Evolutionary conservation across 2,888 invertebrate genomes (phyloP).

Genomic region (Congeria kusceri): DNA sequence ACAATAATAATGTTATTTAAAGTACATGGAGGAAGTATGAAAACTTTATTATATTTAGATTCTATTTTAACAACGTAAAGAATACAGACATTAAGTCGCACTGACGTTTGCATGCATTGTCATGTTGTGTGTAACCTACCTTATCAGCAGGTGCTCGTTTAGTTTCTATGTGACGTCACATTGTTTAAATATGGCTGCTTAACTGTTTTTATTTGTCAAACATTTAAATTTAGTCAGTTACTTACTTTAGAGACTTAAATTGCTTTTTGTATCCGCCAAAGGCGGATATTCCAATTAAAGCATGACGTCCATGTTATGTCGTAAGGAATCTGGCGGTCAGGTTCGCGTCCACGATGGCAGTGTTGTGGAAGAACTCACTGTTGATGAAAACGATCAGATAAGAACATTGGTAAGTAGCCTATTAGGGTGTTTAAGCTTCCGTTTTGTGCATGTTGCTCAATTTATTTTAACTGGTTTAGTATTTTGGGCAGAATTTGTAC

Average conservation of each 20-base stretch:
- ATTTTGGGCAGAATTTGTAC: no score
- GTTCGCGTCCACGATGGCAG: constrained; percentile 71
- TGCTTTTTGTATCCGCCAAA: constrained; percentile 25
- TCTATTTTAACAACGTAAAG: no score
- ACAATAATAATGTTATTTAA: no score
- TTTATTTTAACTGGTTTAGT: no score
- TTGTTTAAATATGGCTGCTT: constrained; percentile 75
- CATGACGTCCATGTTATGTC: constrained; percentile 78
- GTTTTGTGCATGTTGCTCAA: no score
- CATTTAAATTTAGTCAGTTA: neutral
- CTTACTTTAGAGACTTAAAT: neutral
- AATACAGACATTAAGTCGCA: no score
- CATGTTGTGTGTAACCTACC: no score
- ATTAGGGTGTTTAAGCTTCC: neutral
- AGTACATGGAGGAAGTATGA: no score
- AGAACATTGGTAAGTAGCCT: constrained; percentile 50
- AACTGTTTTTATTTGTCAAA: neutral
- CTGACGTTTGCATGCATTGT: no score
- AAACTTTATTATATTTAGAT: no score
- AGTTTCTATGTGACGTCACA: constrained; percentile 76
- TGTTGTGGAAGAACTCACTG: constrained; percentile 57
- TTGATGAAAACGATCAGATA: constrained; percentile 65
- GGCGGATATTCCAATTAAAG: constrained; percentile 23
- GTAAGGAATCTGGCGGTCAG: constrained; percentile 74
- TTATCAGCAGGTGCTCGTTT: constrained; percentile 4